Evolutionary conservation across 53 echinoderm and acorn worm genomes (phyloP).

Genomic region (Mesocentrotus franciscanus): DNA sequence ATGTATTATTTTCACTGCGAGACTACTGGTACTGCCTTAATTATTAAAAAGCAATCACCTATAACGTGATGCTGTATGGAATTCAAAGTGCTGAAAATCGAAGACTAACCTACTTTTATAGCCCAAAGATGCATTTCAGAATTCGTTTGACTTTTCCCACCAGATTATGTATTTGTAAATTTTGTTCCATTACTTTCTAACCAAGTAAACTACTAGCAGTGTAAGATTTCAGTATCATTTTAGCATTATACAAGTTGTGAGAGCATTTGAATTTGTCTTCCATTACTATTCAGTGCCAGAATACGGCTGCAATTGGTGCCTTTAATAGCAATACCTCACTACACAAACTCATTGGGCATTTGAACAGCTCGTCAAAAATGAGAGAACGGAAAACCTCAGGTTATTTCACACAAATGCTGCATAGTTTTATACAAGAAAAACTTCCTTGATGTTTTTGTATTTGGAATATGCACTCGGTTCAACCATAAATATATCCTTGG

Average conservation of each 20-base stretch:
- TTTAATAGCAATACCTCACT: neutral
- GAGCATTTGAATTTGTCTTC: neutral
- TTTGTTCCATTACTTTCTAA: neutral
- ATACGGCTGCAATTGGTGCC: neutral
- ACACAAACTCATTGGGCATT: neutral
- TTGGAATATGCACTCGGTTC: neutral
- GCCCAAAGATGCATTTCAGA: neutral
- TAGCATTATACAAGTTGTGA: neutral
- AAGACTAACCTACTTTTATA: neutral
- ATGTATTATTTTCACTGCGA: neutral
- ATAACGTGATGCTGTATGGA: neutral
- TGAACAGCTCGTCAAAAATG: neutral
- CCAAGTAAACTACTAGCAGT: neutral
- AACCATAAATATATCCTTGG: neutral
- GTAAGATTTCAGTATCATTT: neutral
- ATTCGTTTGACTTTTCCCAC: neutral
- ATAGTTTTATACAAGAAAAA: constrained; percentile 2
- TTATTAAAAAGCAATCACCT: neutral
- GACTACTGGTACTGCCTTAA: neutral
- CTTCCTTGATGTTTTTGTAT: neutral
- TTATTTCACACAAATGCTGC: constrained; percentile 22
- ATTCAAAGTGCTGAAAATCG: neutral
- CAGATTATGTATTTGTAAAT: neutral
- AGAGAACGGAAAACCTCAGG: neutral
- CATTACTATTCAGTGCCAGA: neutral